phyloP scores from a whole-genome alignment of 2,797 vertebrate species.

The Hippopotamyrus pictus region DNA sequence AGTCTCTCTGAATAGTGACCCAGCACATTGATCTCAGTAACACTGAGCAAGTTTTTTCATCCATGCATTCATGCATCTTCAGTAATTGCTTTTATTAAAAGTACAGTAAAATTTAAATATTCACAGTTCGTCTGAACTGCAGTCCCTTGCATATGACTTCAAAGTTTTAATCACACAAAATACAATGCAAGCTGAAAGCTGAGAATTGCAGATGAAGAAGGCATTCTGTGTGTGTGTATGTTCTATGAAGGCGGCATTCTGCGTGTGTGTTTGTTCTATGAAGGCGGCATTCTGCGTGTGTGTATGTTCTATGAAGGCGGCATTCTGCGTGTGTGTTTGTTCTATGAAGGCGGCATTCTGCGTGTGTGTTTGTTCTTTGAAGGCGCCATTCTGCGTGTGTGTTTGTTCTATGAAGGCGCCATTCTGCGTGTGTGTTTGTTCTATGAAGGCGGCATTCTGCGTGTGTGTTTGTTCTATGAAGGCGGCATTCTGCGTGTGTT shows the following conservation, averaged over 20 bases:
- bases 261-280: too few species aligned
- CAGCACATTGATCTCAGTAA: background rate
- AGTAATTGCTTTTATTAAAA: background rate
- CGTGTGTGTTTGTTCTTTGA: too few species aligned
- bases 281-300: too few species aligned
- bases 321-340: too few species aligned
- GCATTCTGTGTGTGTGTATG: background rate
- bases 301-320: too few species aligned
- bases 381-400: too few species aligned
- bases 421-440: too few species aligned
- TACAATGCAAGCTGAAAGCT: background rate
- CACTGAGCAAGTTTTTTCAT: background rate
- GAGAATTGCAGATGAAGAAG: background rate
- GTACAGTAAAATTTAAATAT: background rate
- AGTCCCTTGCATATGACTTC: background rate
- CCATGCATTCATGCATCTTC: background rate
- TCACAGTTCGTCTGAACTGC: background rate
- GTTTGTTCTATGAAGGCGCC: too few species aligned
- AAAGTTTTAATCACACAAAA: background rate
- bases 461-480: too few species aligned
- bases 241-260: too few species aligned
- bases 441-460: background rate
- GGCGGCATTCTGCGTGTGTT: background rate
- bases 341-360: too few species aligned
- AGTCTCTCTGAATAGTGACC: background rate